These are phyloP conservation scores for Dissostichus mawsoni DNA, from an alignment of 2,113 vertebrate genomes.

Conservation along the genomic window DNA sequence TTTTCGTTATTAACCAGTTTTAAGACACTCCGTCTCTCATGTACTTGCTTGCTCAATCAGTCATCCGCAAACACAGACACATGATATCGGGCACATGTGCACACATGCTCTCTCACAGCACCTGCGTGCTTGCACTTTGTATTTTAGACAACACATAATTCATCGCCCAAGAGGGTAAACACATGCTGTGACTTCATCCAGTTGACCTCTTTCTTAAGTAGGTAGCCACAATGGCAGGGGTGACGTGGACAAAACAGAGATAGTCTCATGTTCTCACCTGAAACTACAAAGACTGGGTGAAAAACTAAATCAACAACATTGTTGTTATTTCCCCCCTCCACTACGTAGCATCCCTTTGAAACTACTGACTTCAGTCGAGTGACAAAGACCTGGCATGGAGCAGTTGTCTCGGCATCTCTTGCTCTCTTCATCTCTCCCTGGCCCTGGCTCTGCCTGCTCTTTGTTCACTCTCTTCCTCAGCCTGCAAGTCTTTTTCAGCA, in stretches of 20 bases:
- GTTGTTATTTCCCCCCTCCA: constrained; percentile 34
- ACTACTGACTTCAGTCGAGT: constrained; percentile 44
- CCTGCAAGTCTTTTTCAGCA: constrained; percentile 76
- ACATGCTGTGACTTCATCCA: constrained; percentile 72
- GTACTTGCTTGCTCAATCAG: constrained; percentile 67
- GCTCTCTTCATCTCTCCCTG: constrained; percentile 63
- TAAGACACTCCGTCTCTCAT: constrained; percentile 48
- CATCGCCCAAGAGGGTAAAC: constrained; percentile 62
- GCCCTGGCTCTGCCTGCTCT: constrained; percentile 74
- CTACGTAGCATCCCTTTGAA: constrained; percentile 47
- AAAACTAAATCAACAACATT: constrained; percentile 35
- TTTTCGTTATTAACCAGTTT: constrained; percentile 10
- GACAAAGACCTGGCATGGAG: constrained; percentile 59
- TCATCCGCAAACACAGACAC: constrained; percentile 45
- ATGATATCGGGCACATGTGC: constrained; percentile 34
- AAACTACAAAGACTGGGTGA: constrained; percentile 32
- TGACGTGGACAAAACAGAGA: constrained; percentile 64
- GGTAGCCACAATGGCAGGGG: constrained; percentile 60
- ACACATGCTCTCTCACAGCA: constrained; percentile 54
- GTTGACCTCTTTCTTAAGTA: constrained; percentile 77
- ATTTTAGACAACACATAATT: constrained; percentile 73
- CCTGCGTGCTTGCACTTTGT: constrained; percentile 72
- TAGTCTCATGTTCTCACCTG: constrained; percentile 51
- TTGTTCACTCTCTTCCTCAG: constrained; percentile 80
- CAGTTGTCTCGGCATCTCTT: constrained; percentile 61